phyloP scores from a whole-genome alignment of 1,140 invertebrate species.

The Argopecten irradians region DNA sequence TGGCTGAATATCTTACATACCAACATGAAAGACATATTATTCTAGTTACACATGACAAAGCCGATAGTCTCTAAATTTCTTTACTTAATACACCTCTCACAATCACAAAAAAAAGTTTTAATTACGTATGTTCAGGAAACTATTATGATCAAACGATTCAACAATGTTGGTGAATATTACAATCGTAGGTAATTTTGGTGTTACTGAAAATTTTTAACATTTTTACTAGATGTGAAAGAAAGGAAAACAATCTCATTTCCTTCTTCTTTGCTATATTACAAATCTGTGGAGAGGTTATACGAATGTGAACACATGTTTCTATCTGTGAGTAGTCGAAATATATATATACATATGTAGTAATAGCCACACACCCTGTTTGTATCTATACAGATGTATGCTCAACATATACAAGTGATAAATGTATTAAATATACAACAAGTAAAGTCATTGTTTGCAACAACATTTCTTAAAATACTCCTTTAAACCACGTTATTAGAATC shows the following conservation, averaged over 20 bases:
- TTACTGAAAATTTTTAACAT: background rate
- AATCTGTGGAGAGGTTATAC: background rate
- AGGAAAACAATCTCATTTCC: background rate
- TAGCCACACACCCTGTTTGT: background rate
- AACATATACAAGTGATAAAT: background rate
- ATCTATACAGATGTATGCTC: background rate
- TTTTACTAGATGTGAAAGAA: background rate
- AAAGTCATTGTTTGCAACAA: background rate
- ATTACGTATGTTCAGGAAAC: background rate
- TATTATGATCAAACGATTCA: background rate
- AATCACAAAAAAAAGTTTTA: background rate
- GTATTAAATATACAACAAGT: background rate
- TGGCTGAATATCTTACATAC: slow-evolving; percentile 15
- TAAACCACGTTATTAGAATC: background rate
- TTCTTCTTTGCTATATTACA: slow-evolving; percentile 3
- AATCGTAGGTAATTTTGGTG: background rate
- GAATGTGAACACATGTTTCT: background rate
- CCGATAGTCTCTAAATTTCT: background rate
- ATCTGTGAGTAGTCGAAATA: background rate
- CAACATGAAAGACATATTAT: background rate
- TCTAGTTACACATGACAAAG: slow-evolving; percentile 14
- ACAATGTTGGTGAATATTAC: slow-evolving; percentile 15
- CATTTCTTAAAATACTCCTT: background rate
- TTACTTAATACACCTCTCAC: background rate
- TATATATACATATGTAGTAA: background rate